Evolutionary conservation across 2,797 vertebrate genomes (phyloP).

Genomic region (Moxostoma hubbsi): DNA sequence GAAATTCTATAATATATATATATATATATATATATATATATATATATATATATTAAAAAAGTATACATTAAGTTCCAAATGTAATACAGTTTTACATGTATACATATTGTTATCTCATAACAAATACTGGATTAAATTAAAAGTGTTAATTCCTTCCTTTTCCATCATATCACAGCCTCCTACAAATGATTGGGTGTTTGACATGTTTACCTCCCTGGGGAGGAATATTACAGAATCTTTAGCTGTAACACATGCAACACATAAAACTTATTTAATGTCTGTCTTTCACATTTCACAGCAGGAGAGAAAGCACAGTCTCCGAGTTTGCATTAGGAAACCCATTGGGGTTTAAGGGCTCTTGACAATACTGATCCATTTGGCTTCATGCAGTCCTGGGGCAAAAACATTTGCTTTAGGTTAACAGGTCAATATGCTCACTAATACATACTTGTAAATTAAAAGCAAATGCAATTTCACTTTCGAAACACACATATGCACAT

Average conservation of each 20-base stretch:
- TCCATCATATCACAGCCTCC: background rate
- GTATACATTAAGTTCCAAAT: too few species aligned
- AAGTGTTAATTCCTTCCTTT: background rate
- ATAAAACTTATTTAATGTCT: background rate
- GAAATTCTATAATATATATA: background rate
- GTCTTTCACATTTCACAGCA: conserved; percentile 1
- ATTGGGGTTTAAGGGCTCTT: background rate
- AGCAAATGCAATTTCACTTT: background rate
- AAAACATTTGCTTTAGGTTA: conserved; percentile 4
- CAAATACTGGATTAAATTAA: too few species aligned
- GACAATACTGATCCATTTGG: conserved; percentile 17
- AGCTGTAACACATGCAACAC: background rate
- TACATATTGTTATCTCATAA: too few species aligned
- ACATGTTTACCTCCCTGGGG: background rate
- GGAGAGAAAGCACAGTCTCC: background rate
- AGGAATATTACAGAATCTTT: conserved; percentile 14
- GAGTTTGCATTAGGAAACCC: background rate
- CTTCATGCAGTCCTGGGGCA: background rate
- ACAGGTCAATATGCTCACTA: conserved; percentile 4
- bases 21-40: too few species aligned
- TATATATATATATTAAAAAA: too few species aligned
- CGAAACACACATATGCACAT: too few species aligned
- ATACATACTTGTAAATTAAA: background rate
- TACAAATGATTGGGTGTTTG: background rate
- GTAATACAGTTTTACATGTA: too few species aligned